Conservation (phyloP, 2,797 vertebrate genomes). For the Pantherophis vulpinus region DNA sequence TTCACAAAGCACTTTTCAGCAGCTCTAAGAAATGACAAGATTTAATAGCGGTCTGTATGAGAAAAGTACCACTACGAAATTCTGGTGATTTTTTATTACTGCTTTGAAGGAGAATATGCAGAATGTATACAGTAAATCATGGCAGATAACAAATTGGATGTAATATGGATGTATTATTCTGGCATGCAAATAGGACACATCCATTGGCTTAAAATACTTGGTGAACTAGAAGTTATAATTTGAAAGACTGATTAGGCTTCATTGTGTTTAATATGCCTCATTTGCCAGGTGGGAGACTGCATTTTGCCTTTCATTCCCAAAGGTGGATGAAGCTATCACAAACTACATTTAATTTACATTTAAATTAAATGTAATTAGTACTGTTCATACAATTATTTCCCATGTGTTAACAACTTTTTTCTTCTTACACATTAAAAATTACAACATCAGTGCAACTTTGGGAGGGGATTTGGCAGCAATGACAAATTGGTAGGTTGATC, state of each 20-base stretch:
- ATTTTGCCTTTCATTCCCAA: neutral
- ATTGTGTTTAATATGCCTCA: neutral
- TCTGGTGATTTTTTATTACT: neutral
- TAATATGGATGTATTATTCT: neutral
- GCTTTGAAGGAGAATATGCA: neutral
- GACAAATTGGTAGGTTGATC: neutral
- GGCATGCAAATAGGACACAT: neutral
- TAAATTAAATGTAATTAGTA: neutral
- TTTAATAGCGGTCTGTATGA: neutral
- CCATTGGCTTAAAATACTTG: neutral
- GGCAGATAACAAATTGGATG: neutral
- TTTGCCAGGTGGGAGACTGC: neutral
- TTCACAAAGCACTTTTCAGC: slow-evolving; percentile 20
- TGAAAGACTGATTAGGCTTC: neutral
- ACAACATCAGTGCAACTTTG: neutral
- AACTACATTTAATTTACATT: neutral
- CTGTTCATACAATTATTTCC: neutral
- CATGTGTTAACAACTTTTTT: neutral
- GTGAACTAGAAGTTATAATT: neutral
- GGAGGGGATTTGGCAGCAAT: neutral
- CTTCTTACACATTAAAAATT: neutral
- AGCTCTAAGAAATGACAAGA: slow-evolving; percentile 1
- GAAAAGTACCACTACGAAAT: neutral
- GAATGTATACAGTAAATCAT: neutral
- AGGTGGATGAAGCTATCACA: neutral